Percentiles rank a stretch among this genome's conserved stretches.
Conservation (phyloP, 2,113 vertebrate genomes). For the Pelvicachromis taeniatus region DNA sequence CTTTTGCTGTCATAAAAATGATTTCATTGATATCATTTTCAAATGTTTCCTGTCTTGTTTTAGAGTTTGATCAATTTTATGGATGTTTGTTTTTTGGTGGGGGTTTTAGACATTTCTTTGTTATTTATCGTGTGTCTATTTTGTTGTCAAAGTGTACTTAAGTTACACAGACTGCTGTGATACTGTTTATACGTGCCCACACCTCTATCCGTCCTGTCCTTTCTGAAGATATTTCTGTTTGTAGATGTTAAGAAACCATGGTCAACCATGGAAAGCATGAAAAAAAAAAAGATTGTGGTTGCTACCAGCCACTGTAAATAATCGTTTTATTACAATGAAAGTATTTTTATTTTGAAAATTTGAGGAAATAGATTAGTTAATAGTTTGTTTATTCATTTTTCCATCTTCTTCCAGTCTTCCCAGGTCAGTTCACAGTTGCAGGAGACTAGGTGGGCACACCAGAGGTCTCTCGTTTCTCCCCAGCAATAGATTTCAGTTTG, state of each 20-base stretch:
- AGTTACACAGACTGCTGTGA: neutral
- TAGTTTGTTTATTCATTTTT: neutral
- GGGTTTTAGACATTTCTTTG: neutral
- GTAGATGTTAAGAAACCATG: neutral
- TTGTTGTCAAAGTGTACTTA: neutral
- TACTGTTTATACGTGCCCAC: neutral
- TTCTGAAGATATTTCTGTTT: neutral
- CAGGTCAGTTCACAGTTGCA: neutral
- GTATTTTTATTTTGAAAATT: neutral
- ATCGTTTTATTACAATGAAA: neutral
- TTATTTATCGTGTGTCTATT: neutral
- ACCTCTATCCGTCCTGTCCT: neutral
- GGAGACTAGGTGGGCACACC: neutral
- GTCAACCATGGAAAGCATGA: accelerated
- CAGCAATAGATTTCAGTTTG: neutral
- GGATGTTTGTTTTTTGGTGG: neutral
- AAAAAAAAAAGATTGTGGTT: neutral
- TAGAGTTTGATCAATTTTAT: neutral
- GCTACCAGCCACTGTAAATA: neutral
- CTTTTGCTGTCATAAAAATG: neutral
- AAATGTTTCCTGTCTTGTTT: neutral
- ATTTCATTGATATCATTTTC: neutral
- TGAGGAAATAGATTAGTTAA: neutral
- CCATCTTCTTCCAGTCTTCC: neutral
- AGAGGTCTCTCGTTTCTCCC: neutral